Evolutionary conservation across 2,113 vertebrate species (phyloP).

Genomic region (Coptodon bakossiorum): DNA sequence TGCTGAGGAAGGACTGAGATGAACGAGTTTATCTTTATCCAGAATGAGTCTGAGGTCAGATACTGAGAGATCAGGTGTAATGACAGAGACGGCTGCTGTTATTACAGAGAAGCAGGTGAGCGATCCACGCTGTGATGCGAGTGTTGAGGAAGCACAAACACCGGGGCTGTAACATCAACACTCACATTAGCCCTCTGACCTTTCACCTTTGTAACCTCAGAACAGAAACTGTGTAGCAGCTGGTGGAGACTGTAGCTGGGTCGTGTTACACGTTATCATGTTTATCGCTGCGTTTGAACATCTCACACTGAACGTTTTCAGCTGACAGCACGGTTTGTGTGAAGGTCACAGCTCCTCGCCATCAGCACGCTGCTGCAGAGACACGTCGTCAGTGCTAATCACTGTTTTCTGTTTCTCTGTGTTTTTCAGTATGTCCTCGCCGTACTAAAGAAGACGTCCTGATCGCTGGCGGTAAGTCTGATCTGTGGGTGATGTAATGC

Average conservation of each 20-base stretch:
- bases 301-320: not conserved
- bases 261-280: not conserved
- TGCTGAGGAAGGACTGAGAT: not conserved
- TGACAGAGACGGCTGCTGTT: fast-evolving
- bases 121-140: fast-evolving
- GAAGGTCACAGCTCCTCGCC: not conserved
- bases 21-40: fast-evolving
- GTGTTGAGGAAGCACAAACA: not conserved
- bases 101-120: not conserved
- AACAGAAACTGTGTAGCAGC: not conserved
- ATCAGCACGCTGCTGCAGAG: not conserved
- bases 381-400: not conserved
- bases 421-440: slow-evolving; percentile 16
- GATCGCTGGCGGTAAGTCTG: slow-evolving; percentile 9
- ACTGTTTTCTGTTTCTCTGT: not conserved
- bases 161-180: not conserved
- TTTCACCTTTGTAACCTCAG: not conserved
- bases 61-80: not conserved
- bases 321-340: not conserved
- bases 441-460: slow-evolving; percentile 22
- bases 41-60: not conserved
- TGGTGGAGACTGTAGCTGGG: not conserved
- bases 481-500: not conserved
- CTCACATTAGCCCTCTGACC: not conserved
- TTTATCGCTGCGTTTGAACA: not conserved